Conservation (phyloP, 2,797 vertebrate species). For the Lepus townsendii region DNA sequence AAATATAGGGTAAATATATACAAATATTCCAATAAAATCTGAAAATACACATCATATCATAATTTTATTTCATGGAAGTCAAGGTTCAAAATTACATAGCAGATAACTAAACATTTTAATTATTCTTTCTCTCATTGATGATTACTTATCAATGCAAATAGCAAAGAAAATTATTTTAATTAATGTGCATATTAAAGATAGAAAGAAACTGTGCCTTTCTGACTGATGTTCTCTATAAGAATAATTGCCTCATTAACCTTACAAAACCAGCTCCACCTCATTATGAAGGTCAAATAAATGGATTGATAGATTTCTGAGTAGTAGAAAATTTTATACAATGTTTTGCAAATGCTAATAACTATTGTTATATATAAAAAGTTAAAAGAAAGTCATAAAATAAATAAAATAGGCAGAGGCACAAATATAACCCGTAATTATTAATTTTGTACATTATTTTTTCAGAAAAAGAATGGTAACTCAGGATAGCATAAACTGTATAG, state of each 20-base stretch:
- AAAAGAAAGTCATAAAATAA: constrained; percentile 10
- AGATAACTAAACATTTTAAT: constrained; percentile 71
- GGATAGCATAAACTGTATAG: neutral
- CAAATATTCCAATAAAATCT: neutral
- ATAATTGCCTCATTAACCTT: constrained; percentile 86
- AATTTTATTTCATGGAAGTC: neutral
- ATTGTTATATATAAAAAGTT: neutral
- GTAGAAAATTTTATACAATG: constrained; percentile 62
- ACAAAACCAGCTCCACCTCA: constrained; percentile 81
- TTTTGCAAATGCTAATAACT: constrained; percentile 37
- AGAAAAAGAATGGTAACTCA: neutral
- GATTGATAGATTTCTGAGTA: constrained; percentile 75
- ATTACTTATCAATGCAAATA: constrained; percentile 82
- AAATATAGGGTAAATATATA: neutral
- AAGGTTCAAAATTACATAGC: neutral
- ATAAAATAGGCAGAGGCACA: constrained; percentile 7
- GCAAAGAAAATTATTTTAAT: constrained; percentile 83
- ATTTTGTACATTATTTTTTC: constrained; percentile 3
- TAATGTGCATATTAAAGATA: constrained; percentile 81
- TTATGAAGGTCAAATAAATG: constrained; percentile 85
- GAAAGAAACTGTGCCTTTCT: constrained; percentile 81
- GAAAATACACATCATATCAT: neutral
- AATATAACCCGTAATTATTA: neutral
- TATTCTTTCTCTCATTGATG: constrained; percentile 73
- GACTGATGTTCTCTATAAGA: constrained; percentile 82